Evolutionary conservation across 2,888 invertebrate species (phyloP).

Genomic region (Melanostoma mellinum): DNA sequence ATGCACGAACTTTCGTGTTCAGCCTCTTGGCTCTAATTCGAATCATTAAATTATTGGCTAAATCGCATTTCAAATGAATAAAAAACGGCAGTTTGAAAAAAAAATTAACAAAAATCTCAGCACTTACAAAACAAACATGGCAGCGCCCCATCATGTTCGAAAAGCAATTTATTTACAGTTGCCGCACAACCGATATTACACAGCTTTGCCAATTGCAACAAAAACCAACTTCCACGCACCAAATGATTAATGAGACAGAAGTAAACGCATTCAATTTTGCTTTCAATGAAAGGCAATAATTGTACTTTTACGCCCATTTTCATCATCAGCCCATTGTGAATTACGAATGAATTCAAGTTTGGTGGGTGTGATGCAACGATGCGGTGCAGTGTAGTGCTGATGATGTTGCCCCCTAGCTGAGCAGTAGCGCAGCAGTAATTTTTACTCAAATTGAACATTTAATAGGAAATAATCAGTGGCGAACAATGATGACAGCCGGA

Average conservation of each 20-base stretch:
- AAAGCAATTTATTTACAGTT: constrained; percentile 65
- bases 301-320: constrained; percentile 52
- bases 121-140: constrained; percentile 48
- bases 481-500: constrained; percentile 59
- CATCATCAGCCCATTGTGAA: constrained; percentile 22
- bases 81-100: constrained; percentile 25
- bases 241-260: constrained; percentile 66
- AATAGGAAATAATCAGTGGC: constrained; percentile 69
- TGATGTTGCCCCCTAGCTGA: constrained; percentile 25
- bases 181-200: constrained; percentile 42
- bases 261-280: constrained; percentile 59
- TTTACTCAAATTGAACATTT: constrained; percentile 51
- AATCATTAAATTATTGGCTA: constrained; percentile 50
- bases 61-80: constrained; percentile 19
- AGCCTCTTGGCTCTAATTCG: constrained; percentile 49
- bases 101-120: constrained; percentile 17
- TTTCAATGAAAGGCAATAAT: constrained; percentile 60
- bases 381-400: not conserved
- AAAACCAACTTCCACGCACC: constrained; percentile 14
- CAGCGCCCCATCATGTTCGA: constrained; percentile 27
- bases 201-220: constrained; percentile 26
- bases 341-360: constrained; percentile 53
- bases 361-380: no score
- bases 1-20: constrained; percentile 16
- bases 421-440: not conserved